Evolutionary conservation across 1,140 invertebrate species (phyloP).

Genomic region (Ostrea denselamellosa): DNA sequence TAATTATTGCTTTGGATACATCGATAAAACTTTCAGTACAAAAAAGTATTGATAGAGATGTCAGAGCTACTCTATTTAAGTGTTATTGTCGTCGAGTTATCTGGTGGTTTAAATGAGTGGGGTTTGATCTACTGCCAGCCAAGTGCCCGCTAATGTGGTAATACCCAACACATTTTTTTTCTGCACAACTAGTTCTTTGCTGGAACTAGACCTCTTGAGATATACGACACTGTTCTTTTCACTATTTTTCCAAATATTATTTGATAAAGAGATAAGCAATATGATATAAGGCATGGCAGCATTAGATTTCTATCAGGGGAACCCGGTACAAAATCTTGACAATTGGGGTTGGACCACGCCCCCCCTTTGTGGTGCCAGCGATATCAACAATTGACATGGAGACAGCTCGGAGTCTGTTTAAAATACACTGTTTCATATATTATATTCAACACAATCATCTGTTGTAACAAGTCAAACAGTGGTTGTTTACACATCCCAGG

Average conservation of each 20-base stretch:
- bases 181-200: slow-evolving; percentile 3
- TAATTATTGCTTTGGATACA: slow-evolving; percentile 1
- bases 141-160: slow-evolving; percentile 14
- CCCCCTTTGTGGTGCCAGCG: slow-evolving; percentile 31
- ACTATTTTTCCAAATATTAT: slow-evolving; percentile 9
- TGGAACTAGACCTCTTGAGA: background rate
- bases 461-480: slow-evolving; percentile 40
- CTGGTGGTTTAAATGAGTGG: background rate
- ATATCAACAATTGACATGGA: slow-evolving; percentile 27
- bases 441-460: slow-evolving; percentile 16
- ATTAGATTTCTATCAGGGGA: slow-evolving; percentile 27
- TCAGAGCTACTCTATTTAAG: slow-evolving; percentile 34
- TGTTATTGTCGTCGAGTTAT: slow-evolving; percentile 23
- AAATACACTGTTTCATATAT: slow-evolving; percentile 13
- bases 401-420: slow-evolving; percentile 30
- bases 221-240: slow-evolving; percentile 17
- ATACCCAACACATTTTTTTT: slow-evolving; percentile 14
- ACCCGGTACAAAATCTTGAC: slow-evolving; percentile 17
- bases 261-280: slow-evolving; percentile 42
- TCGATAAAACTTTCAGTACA: slow-evolving; percentile 14
- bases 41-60: slow-evolving; percentile 38
- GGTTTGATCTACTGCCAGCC: slow-evolving; percentile 13
- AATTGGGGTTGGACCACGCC: slow-evolving; percentile 28
- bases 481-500: slow-evolving; percentile 29
- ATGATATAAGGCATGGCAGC: slow-evolving; percentile 39